These are phyloP conservation scores for Mystacides longicornis DNA, from an alignment of 2,888 invertebrate species.

Conservation along the genomic window DNA sequence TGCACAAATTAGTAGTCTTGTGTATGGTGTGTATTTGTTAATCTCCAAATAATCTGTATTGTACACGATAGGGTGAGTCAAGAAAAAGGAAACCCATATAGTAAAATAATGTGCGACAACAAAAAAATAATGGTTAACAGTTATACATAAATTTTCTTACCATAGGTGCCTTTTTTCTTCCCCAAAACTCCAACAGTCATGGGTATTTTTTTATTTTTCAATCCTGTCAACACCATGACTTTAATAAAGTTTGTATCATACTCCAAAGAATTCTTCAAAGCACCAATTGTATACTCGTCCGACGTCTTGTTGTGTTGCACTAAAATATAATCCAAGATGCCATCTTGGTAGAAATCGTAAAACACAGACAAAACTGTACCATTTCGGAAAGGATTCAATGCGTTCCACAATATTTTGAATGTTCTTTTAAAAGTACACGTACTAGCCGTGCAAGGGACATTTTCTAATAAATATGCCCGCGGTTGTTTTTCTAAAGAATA, in stretches of 20 bases:
- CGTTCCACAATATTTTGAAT: slow-evolving; percentile 71
- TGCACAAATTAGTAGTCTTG: neutral
- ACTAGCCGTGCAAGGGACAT: slow-evolving; percentile 61
- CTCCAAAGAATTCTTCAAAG: slow-evolving; percentile 80
- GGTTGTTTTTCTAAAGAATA: slow-evolving; percentile 40
- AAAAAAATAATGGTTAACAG: neutral
- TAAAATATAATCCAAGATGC: slow-evolving; percentile 83
- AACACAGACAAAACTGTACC: slow-evolving; percentile 80
- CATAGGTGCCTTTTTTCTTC: slow-evolving; percentile 70
- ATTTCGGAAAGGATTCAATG: slow-evolving; percentile 61
- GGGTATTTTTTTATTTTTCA: slow-evolving; percentile 62
- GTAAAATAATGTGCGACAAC: neutral
- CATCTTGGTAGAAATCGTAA: slow-evolving; percentile 92
- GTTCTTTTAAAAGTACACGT: slow-evolving; percentile 61
- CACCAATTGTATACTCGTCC: slow-evolving; percentile 56
- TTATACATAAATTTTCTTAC: slow-evolving; percentile 36
- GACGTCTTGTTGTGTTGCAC: slow-evolving; percentile 50
- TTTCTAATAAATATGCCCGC: slow-evolving; percentile 70
- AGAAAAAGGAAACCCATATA: too few relatives aligned
- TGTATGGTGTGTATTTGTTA: too few relatives aligned
- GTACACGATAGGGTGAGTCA: too few relatives aligned
- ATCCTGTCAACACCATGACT: slow-evolving; percentile 85
- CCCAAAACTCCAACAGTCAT: slow-evolving; percentile 67
- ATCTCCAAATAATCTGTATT: too few relatives aligned
- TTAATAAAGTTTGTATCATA: slow-evolving; percentile 96